phyloP scores from a whole-genome alignment of 2,888 invertebrate genomes.

The Pardosa pseudoannulata region DNA sequence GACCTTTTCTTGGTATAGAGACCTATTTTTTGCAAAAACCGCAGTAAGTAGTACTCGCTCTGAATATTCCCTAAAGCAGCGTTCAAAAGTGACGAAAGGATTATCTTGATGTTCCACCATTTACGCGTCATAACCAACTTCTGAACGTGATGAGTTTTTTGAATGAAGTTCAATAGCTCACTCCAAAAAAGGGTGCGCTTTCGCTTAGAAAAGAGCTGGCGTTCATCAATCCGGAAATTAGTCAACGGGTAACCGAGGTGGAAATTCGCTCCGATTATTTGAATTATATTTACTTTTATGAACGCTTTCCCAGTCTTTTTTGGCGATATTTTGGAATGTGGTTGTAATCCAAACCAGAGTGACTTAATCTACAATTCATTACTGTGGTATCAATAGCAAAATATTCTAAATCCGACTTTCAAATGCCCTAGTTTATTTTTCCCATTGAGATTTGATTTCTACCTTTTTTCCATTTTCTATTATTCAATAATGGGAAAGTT shows the following conservation, averaged over 20 bases:
- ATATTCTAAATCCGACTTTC: too few species aligned
- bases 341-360: too few species aligned
- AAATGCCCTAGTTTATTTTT: too few species aligned
- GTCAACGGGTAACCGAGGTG: constrained; percentile 14
- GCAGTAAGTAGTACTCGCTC: background rate
- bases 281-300: background rate
- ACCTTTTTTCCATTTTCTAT: too few species aligned
- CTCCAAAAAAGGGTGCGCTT: background rate
- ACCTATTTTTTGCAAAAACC: background rate
- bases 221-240: constrained; percentile 19
- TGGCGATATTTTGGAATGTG: background rate
- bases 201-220: background rate
- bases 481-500: too few species aligned
- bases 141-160: background rate
- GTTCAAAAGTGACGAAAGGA: background rate
- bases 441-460: too few species aligned
- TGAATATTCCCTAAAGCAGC: background rate
- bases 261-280: constrained; percentile 17
- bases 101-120: background rate
- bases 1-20: background rate
- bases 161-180: background rate
- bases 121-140: background rate
- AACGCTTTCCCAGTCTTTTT: constrained; percentile 3
- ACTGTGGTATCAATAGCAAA: too few species aligned
- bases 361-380: too few species aligned